Conservation (phyloP, 2,888 invertebrate species). For the Pristionchus japonicus region DNA sequence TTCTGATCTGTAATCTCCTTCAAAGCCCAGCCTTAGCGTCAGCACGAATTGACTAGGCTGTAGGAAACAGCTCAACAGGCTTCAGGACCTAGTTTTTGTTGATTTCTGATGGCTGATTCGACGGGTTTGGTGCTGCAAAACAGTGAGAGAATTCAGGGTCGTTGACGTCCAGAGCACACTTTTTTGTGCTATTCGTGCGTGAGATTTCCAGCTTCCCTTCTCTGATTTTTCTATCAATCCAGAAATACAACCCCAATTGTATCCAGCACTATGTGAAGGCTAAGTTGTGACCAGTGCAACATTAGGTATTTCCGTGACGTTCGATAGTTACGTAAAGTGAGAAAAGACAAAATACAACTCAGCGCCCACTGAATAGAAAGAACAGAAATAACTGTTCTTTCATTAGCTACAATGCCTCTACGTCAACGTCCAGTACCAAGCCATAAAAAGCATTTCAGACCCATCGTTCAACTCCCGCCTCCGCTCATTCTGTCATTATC, state of each 20-base stretch:
- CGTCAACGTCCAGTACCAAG: no score
- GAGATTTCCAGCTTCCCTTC: background rate
- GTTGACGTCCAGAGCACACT: background rate
- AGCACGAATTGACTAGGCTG: no score
- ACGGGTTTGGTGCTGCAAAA: background rate
- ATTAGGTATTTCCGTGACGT: background rate
- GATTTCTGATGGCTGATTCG: background rate
- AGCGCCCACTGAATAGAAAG: background rate
- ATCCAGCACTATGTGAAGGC: background rate
- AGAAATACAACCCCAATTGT: background rate
- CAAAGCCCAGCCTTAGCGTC: no score
- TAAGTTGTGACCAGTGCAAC: background rate
- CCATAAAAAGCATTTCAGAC: background rate
- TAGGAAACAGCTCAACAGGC: no score
- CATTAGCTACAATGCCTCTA: background rate
- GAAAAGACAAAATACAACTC: background rate
- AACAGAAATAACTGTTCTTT: background rate
- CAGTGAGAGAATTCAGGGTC: background rate
- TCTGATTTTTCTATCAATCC: background rate
- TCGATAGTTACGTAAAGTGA: background rate
- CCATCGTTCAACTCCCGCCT: background rate
- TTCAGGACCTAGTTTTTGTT: no score
- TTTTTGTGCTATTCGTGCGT: background rate
- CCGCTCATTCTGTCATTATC: background rate
- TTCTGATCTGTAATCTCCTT: no score